phyloP scores from a whole-genome alignment of 1,140 invertebrate genomes.

The Caenorhabditis briggsae region DNA sequence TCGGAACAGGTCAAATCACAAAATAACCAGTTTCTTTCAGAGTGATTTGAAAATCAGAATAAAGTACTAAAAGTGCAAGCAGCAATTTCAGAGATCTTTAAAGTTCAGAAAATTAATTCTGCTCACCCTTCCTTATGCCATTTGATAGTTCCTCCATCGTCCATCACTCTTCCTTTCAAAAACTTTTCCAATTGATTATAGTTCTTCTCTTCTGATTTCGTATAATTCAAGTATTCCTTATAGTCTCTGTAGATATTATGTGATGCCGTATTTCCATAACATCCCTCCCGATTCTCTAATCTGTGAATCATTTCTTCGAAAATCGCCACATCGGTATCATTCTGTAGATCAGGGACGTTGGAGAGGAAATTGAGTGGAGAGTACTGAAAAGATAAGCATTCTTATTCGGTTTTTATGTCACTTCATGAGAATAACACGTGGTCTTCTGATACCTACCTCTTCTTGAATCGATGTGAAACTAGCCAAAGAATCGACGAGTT shows the following conservation, averaged over 20 bases:
- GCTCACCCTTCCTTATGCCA: constrained; percentile 64
- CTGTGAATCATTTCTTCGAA: constrained; percentile 63
- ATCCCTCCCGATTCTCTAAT: constrained; percentile 29
- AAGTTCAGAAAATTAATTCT: no score
- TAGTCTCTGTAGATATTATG: constrained; percentile 58
- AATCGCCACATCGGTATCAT: constrained; percentile 57
- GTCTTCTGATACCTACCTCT: constrained; percentile 53
- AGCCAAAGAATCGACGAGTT: constrained; percentile 64
- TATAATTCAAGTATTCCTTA: constrained; percentile 33
- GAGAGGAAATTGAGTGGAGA: constrained; percentile 73
- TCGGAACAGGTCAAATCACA: constrained; percentile 1
- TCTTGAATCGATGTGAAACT: constrained; percentile 63
- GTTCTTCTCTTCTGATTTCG: not conserved
- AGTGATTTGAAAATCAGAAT: not conserved
- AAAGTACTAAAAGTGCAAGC: not conserved
- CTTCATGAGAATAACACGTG: constrained; percentile 43
- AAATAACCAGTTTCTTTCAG: not conserved
- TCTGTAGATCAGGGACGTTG: constrained; percentile 65
- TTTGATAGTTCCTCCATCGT: constrained; percentile 68
- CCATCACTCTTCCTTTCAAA: constrained; percentile 62
- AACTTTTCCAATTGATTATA: constrained; percentile 68
- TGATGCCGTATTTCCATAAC: constrained; percentile 39
- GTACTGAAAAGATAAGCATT: constrained; percentile 67
- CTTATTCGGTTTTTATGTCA: no score
- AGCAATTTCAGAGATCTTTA: not conserved